phyloP scores from a whole-genome alignment of 2,888 invertebrate species.

The Amiota minor region DNA sequence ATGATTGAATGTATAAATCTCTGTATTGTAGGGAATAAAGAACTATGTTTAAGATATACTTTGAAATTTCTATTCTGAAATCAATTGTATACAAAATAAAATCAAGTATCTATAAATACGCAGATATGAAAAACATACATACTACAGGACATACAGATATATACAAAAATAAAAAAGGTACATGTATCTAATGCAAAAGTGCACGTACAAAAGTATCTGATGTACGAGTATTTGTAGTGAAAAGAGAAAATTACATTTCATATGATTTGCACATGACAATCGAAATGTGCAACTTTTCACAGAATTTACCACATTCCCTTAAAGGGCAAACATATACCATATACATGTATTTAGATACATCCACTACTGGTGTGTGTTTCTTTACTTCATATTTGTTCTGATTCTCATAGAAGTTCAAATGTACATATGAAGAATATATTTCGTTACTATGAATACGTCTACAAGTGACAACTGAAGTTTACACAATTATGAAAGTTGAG shows the following conservation, averaged over 20 bases:
- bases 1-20: too few species aligned
- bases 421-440: not conserved
- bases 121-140: too few species aligned
- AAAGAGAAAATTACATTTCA: slow-evolving; percentile 47
- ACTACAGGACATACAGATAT: not conserved
- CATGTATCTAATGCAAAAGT: too few species aligned
- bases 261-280: slow-evolving; percentile 56
- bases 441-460: not conserved
- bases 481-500: slow-evolving; percentile 24
- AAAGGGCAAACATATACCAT: too few species aligned
- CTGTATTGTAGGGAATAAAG: too few species aligned
- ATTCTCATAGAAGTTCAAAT: not conserved
- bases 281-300: slow-evolving; percentile 48
- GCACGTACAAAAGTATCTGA: not conserved
- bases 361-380: not conserved
- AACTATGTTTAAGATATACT: too few species aligned
- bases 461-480: slow-evolving; percentile 19
- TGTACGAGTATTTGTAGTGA: not conserved
- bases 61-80: too few species aligned
- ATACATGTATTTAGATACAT: not conserved
- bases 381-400: not conserved
- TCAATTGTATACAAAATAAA: too few species aligned
- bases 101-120: too few species aligned
- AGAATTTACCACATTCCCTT: too few species aligned
- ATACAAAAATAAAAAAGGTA: not conserved